A percentile compares a stretch with the other conserved stretches of the same genome.
These are phyloP conservation scores for Piprites chloris DNA, from an alignment of 2,113 vertebrate genomes.

Conservation along the genomic window DNA sequence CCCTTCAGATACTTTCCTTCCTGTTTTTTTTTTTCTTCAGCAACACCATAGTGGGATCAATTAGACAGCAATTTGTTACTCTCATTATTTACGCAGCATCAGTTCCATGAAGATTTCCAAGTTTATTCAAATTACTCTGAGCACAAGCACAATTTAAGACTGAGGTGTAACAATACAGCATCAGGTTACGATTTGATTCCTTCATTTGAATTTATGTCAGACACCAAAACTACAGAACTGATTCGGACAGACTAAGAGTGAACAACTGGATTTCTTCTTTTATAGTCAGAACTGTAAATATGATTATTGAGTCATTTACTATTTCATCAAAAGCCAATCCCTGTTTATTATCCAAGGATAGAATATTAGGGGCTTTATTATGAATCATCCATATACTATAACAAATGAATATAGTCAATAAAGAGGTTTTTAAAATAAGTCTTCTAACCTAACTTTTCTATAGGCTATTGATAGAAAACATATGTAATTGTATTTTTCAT, in stretches of 20 bases:
- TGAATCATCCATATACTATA: not conserved
- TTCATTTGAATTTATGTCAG: not conserved
- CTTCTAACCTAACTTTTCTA: slow-evolving; percentile 9
- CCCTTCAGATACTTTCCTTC: not conserved
- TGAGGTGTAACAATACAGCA: not conserved
- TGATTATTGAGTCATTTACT: not conserved
- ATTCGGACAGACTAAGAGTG: not conserved
- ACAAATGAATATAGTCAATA: not conserved
- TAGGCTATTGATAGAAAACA: slow-evolving; percentile 40
- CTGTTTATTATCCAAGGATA: not conserved
- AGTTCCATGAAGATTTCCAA: not conserved
- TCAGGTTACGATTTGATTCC: not conserved
- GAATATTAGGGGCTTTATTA: not conserved
- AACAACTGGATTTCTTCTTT: not conserved
- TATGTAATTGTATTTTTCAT: slow-evolving; percentile 18
- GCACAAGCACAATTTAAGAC: not conserved
- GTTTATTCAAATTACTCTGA: not conserved
- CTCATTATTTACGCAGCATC: not conserved
- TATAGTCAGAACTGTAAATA: not conserved
- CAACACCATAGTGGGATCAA: not conserved
- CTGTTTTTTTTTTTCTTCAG: not conserved
- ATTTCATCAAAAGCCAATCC: not conserved
- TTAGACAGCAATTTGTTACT: rapidly evolving
- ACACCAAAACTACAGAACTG: not conserved
- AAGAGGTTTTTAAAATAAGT: slow-evolving; percentile 22